Conservation (phyloP, 2,888 invertebrate genomes). For the Parascotia fuliginaria region DNA sequence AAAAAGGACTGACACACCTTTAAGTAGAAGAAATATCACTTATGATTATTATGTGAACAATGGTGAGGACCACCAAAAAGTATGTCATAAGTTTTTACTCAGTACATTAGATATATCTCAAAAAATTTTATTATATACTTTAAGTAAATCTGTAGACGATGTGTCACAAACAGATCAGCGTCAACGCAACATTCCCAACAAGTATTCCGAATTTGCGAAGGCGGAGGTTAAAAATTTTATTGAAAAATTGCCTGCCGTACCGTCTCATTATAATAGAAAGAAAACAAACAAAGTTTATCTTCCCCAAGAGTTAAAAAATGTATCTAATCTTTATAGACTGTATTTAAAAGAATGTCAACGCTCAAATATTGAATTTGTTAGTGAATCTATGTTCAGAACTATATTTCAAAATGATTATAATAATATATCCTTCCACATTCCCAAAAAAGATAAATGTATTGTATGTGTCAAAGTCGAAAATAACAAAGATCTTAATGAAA, state of each 20-base stretch:
- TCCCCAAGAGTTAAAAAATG: too few species aligned
- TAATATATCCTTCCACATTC: constrained; percentile 11
- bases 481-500: constrained; percentile 3
- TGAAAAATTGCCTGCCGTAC: neutral
- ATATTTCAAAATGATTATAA: constrained; percentile 10
- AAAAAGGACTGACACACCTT: constrained; percentile 13
- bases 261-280: constrained; percentile 15
- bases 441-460: too few species aligned
- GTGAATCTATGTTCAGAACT: constrained; percentile 7
- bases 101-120: constrained; percentile 3
- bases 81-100: too few species aligned
- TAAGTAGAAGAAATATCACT: constrained; percentile 13
- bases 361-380: neutral
- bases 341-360: constrained; percentile 12
- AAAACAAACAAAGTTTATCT: constrained; percentile 4
- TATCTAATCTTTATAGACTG: constrained; percentile 16
- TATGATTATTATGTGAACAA: constrained; percentile 22
- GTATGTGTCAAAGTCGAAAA: constrained; percentile 5
- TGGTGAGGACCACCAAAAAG: constrained; percentile 16
- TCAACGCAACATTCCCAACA: neutral
- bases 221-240: neutral
- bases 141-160: neutral
- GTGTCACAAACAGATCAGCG: neutral
- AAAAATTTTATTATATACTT: constrained; percentile 1
- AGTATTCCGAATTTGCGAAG: neutral